These are phyloP conservation scores for Hozukius guyotensis DNA, from an alignment of 2,797 vertebrate genomes.

Conservation along the genomic window DNA sequence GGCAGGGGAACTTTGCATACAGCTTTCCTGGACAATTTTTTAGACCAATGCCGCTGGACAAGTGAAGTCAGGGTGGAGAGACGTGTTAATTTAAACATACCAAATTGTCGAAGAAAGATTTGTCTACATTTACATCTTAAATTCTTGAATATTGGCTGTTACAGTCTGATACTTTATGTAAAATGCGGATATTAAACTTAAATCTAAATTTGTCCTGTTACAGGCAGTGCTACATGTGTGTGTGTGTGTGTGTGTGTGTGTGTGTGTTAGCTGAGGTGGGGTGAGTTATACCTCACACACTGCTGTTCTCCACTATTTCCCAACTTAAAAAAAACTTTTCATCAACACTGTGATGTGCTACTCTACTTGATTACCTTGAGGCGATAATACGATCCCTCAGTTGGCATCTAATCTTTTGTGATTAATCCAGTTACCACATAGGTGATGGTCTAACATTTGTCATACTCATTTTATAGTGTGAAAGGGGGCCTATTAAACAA, in stretches of 20 bases:
- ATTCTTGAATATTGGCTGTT: neutral
- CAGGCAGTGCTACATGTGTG: neutral
- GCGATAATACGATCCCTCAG: neutral
- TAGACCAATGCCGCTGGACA: conserved; percentile 2
- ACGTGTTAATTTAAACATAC: neutral
- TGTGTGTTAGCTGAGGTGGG: too few species aligned
- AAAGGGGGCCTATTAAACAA: neutral
- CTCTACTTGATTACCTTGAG: neutral
- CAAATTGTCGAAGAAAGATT: neutral
- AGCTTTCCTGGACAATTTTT: conserved; percentile 16
- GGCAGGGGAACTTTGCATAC: conserved; percentile 6
- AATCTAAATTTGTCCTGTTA: neutral
- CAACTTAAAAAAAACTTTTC: neutral
- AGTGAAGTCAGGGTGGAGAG: neutral
- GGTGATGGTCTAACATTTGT: neutral
- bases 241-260: too few species aligned
- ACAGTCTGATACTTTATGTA: neutral
- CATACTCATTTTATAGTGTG: neutral
- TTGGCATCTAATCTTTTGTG: conserved; percentile 2
- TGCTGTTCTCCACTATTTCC: neutral
- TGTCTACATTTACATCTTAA: neutral
- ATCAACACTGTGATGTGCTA: neutral
- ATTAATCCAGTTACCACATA: neutral
- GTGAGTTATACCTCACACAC: neutral
- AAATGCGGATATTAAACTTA: neutral